Evolutionary conservation across 2,888 invertebrate genomes (phyloP).

Genomic region (Carpatolechia fugitivella): DNA sequence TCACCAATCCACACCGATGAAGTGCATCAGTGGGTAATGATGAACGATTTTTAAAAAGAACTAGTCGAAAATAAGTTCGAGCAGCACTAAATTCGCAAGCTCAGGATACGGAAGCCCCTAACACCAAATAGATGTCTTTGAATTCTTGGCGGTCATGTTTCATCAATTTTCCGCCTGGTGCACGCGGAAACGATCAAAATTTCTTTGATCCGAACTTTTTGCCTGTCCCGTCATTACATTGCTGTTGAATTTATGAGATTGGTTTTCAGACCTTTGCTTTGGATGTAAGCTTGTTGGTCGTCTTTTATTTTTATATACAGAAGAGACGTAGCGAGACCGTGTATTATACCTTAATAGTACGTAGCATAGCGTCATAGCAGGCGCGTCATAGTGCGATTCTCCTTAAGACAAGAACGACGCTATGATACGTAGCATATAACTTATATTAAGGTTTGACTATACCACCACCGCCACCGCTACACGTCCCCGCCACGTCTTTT

Average conservation of each 20-base stretch:
- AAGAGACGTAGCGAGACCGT: too few species aligned
- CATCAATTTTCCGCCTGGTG: slow-evolving; percentile 22
- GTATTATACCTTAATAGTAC: too few species aligned
- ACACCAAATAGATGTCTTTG: background rate
- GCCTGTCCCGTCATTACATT: slow-evolving; percentile 5
- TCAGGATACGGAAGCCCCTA: background rate
- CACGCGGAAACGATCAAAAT: slow-evolving; percentile 17
- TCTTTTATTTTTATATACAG: too few species aligned
- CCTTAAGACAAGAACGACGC: too few species aligned
- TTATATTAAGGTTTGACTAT: too few species aligned
- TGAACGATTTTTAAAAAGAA: background rate
- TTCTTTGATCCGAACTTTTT: slow-evolving; percentile 25
- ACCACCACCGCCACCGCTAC: too few species aligned
- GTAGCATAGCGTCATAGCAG: too few species aligned
- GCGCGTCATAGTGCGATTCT: too few species aligned
- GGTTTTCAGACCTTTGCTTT: background rate
- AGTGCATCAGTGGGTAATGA: too few species aligned
- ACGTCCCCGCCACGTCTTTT: too few species aligned
- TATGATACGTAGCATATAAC: too few species aligned
- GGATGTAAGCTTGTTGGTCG: background rate
- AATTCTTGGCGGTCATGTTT: slow-evolving; percentile 12
- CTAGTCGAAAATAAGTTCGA: background rate
- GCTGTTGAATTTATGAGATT: slow-evolving; percentile 3
- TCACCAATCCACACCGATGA: too few species aligned
- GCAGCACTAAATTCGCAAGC: background rate